phyloP scores from a whole-genome alignment of 2,113 vertebrate species.

The Steatornis caripensis region DNA sequence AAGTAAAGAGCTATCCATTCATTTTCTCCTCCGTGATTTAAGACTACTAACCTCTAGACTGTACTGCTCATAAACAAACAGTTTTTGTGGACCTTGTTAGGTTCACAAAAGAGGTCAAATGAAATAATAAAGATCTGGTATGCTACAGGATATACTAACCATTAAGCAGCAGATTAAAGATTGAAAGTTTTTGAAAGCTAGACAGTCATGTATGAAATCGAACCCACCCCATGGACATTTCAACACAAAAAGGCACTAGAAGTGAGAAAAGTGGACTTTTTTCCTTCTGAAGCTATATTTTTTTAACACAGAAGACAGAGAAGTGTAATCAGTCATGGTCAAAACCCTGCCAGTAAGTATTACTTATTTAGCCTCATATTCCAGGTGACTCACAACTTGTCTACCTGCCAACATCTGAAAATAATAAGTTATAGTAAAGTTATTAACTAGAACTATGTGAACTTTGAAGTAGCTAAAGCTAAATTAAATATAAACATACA shows the following conservation, averaged over 20 bases:
- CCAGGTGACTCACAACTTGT: constrained; percentile 65
- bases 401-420: constrained; percentile 65
- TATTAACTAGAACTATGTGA: constrained; percentile 59
- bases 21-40: constrained; percentile 48
- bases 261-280: constrained; percentile 60
- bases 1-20: constrained; percentile 16
- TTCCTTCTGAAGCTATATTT: constrained; percentile 41
- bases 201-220: constrained; percentile 50
- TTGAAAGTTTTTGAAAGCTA: constrained; percentile 60
- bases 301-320: constrained; percentile 58
- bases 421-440: constrained; percentile 68
- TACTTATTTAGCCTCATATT: constrained; percentile 64
- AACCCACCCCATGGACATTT: constrained; percentile 21
- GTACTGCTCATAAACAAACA: constrained; percentile 54
- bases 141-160: constrained; percentile 56
- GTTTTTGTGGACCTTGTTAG: constrained; percentile 40
- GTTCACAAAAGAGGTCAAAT: constrained; percentile 59
- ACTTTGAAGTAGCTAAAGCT: constrained; percentile 66
- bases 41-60: constrained; percentile 18
- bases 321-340: constrained; percentile 53
- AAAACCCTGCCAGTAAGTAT: constrained; percentile 59
- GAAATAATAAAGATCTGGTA: constrained; percentile 60
- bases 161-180: constrained; percentile 64
- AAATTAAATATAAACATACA: constrained; percentile 65
- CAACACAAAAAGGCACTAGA: constrained; percentile 44